Evolutionary conservation across 2,113 vertebrate genomes (phyloP).

Genomic region (Hyperoodon ampullatus): DNA sequence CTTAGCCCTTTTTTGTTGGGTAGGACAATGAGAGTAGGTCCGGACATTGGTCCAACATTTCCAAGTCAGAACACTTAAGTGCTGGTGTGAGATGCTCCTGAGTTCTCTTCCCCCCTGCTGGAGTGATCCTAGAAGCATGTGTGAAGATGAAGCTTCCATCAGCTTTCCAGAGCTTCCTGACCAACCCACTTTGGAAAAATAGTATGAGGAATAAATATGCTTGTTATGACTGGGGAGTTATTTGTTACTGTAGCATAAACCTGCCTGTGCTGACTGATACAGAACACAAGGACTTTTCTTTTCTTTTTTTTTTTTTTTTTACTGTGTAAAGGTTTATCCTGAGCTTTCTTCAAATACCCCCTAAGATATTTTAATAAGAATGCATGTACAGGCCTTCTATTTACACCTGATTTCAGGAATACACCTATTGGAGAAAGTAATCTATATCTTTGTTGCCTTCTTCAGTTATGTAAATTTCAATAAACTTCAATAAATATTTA

Average conservation of each 20-base stretch:
- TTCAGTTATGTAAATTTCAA: not conserved
- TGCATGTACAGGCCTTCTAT: not conserved
- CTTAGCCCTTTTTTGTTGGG: not conserved
- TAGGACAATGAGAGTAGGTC: not conserved
- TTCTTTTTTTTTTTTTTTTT: not conserved
- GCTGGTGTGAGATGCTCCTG: not conserved
- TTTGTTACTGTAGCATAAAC: not conserved
- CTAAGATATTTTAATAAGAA: conserved; percentile 43
- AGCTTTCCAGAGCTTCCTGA: not conserved
- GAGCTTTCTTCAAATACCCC: not conserved
- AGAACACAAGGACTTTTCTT: not conserved
- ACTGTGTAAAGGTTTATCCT: not conserved
- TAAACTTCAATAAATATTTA: conserved; percentile 3
- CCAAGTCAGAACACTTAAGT: not conserved
- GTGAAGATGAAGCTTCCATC: not conserved
- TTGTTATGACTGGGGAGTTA: not conserved
- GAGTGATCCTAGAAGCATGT: not conserved
- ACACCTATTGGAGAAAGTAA: not conserved
- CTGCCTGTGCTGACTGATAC: not conserved
- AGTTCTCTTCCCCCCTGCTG: not conserved
- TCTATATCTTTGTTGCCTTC: not conserved
- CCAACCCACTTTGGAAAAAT: not conserved
- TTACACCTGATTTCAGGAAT: not conserved
- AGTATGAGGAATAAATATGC: not conserved
- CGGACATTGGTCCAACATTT: not conserved